phyloP scores from a whole-genome alignment of 2,113 vertebrate genomes.

The Monopterus albus region DNA sequence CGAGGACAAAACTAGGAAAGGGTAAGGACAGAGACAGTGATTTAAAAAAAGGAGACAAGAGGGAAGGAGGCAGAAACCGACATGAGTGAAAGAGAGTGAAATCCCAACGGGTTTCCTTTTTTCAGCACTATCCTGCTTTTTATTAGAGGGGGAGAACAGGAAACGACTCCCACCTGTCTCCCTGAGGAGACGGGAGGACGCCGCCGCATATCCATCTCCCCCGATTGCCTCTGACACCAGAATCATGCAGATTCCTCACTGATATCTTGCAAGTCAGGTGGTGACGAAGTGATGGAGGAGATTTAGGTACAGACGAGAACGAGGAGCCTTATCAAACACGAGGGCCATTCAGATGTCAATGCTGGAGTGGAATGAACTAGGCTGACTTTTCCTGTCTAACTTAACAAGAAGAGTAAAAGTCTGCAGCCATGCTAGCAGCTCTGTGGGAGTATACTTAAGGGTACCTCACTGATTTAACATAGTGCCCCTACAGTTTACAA shows the following conservation, averaged over 20 bases:
- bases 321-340: conserved; percentile 32
- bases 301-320: neutral
- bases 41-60: conserved; percentile 54
- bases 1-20: conserved; percentile 53
- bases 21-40: conserved; percentile 44
- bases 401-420: neutral
- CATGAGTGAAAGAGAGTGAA: conserved; percentile 42
- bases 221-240: conserved; percentile 45
- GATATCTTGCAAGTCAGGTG: conserved; percentile 44
- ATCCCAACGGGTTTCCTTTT: conserved; percentile 57
- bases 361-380: conserved; percentile 4
- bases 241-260: conserved; percentile 39
- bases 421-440: neutral
- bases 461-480: neutral
- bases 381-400: conserved; percentile 3
- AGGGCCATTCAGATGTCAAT: conserved; percentile 20
- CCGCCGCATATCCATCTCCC: conserved; percentile 16
- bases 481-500: neutral
- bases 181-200: conserved; percentile 21
- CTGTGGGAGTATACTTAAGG: neutral
- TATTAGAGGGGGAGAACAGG: conserved; percentile 50
- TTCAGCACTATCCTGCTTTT: conserved; percentile 43
- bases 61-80: conserved; percentile 42
- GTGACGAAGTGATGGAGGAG: conserved; percentile 12
- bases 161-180: conserved; percentile 38